Percentiles rank a stretch among this genome's conserved stretches.
Evolutionary conservation across 2,113 vertebrate genomes (phyloP).

Genomic region (Odobenus rosmarus): DNA sequence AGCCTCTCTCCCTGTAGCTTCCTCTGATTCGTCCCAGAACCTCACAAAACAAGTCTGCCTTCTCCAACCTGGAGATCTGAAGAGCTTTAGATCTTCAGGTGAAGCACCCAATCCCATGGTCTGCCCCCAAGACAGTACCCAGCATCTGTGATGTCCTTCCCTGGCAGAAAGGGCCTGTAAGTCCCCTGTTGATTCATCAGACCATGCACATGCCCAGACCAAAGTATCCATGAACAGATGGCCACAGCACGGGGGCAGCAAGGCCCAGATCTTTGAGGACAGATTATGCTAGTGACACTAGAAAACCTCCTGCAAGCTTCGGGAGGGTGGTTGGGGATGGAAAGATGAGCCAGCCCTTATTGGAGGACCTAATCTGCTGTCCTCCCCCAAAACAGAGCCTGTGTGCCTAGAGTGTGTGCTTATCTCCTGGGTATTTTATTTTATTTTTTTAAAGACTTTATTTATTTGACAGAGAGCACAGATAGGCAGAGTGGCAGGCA

Average conservation of each 20-base stretch:
- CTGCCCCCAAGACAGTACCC: not conserved
- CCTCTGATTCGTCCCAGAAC: not conserved
- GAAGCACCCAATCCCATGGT: not conserved
- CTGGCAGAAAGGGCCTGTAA: not conserved
- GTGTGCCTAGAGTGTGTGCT: not conserved
- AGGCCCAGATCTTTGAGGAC: slow-evolving; percentile 42
- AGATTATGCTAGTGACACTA: not conserved
- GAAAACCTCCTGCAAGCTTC: not conserved
- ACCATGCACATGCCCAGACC: not conserved
- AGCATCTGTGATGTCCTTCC: not conserved
- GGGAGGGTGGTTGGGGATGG: not conserved
- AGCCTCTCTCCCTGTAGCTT: not conserved
- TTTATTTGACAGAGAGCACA: no score
- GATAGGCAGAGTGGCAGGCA: no score
- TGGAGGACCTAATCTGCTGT: not conserved
- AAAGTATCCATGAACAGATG: slow-evolving; percentile 47
- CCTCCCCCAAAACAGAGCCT: not conserved
- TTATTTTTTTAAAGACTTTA: no score
- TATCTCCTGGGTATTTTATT: not conserved
- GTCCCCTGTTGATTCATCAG: not conserved
- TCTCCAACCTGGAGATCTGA: not conserved
- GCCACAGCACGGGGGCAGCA: not conserved
- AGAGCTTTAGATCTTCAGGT: not conserved
- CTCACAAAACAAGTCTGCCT: slow-evolving; percentile 13
- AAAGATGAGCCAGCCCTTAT: not conserved